Evolutionary conservation across 2,888 invertebrate genomes (phyloP).

Genomic region (Odontomyia ornata): DNA sequence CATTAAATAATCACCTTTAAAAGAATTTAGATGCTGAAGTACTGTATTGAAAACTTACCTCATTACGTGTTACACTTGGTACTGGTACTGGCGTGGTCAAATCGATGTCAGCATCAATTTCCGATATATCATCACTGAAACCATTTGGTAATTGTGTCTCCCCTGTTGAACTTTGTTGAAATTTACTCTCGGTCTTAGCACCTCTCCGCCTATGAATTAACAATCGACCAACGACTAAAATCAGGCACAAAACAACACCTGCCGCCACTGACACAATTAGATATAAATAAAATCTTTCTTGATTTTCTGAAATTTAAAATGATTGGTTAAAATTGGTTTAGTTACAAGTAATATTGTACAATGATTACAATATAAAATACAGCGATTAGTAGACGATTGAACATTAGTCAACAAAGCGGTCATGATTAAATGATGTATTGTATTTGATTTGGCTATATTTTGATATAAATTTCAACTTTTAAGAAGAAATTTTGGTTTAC

Average conservation of each 20-base stretch:
- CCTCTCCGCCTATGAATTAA: conserved; percentile 74
- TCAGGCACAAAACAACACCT: conserved; percentile 76
- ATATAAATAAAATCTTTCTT: conserved; percentile 78
- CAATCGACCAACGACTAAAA: conserved; percentile 76
- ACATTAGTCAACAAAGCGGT: no score
- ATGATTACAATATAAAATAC: neutral
- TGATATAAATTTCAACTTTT: no score
- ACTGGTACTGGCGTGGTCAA: conserved; percentile 71
- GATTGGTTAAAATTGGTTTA: neutral
- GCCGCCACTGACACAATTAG: conserved; percentile 79
- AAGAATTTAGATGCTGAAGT: no score
- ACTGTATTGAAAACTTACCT: conserved; percentile 55
- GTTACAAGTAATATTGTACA: neutral
- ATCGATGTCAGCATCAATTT: conserved; percentile 79
- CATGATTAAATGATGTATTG: no score
- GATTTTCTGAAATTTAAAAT: conserved; percentile 62
- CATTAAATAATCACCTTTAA: no score
- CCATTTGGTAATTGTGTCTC: conserved; percentile 82
- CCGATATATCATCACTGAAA: conserved; percentile 84
- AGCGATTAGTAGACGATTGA: no score
- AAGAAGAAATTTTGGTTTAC: no score
- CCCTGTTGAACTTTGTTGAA: conserved; percentile 73
- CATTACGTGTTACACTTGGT: conserved; percentile 62
- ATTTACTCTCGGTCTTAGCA: conserved; percentile 67
- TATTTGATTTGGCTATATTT: no score